A percentile compares a stretch with the other conserved stretches of the same genome.
Conservation (phyloP, 2,113 vertebrate genomes). For the Pholis gunnellus region DNA sequence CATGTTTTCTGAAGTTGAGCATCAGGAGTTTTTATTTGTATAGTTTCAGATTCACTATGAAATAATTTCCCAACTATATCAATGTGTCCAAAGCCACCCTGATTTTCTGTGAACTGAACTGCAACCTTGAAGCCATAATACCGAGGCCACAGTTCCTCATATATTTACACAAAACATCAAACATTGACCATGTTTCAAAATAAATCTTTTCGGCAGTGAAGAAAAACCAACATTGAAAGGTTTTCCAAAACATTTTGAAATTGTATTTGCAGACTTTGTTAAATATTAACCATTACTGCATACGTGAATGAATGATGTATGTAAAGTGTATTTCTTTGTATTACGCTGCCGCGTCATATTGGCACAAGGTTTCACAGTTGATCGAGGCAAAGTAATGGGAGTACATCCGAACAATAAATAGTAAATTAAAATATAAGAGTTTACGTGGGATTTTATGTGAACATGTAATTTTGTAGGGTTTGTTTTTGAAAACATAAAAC, state of each 20-base stretch:
- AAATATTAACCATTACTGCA: slow-evolving; percentile 53
- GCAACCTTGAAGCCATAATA: not conserved
- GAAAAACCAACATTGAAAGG: not conserved
- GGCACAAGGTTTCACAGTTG: slow-evolving; percentile 63
- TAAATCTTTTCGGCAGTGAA: slow-evolving; percentile 33
- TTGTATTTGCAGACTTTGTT: slow-evolving; percentile 22
- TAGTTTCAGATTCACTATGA: slow-evolving; percentile 1
- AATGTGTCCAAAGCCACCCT: not conserved
- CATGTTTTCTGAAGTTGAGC: not conserved
- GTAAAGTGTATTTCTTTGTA: slow-evolving; percentile 25
- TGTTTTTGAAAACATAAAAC: slow-evolving; percentile 46
- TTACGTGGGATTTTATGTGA: slow-evolving; percentile 23
- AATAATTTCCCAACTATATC: not conserved
- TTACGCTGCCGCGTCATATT: slow-evolving; percentile 55
- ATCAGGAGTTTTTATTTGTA: not conserved
- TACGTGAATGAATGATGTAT: slow-evolving; percentile 32
- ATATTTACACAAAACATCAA: slow-evolving; percentile 34
- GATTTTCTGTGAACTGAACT: not conserved
- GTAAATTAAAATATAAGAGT: slow-evolving; percentile 33
- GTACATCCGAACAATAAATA: slow-evolving; percentile 40
- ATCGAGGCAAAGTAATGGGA: slow-evolving; percentile 27
- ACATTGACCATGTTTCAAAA: slow-evolving; percentile 6
- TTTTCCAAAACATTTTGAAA: slow-evolving; percentile 12
- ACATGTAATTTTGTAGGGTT: slow-evolving; percentile 4
- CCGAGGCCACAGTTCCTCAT: not conserved